A percentile compares a stretch with the other conserved stretches of the same genome.
phyloP scores from a whole-genome alignment of 2,888 invertebrate species.

The Priocnemis perturbator region DNA sequence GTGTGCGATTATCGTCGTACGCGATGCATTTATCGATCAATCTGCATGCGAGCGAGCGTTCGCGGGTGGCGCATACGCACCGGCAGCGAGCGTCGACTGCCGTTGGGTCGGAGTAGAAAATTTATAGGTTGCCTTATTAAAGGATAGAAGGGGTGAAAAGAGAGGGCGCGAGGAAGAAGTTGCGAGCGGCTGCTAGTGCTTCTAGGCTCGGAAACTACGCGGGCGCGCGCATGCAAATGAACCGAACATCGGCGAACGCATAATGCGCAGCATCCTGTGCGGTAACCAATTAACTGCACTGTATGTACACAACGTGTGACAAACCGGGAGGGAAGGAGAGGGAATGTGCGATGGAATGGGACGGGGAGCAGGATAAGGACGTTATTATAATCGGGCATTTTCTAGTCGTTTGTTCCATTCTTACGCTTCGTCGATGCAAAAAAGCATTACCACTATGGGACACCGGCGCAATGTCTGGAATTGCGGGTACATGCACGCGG shows the following conservation, averaged over 20 bases:
- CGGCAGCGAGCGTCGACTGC: too few relatives aligned
- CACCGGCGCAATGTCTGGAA: too few relatives aligned
- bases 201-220: neutral
- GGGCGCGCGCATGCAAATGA: neutral
- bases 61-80: neutral
- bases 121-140: constrained; percentile 21
- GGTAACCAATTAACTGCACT: constrained; percentile 4
- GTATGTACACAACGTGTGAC: constrained; percentile 1
- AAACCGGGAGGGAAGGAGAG: neutral
- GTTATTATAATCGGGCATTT: too few relatives aligned
- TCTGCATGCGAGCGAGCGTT: constrained; percentile 29
- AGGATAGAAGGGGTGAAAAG: constrained; percentile 9
- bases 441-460: too few relatives aligned
- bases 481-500: too few relatives aligned
- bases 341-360: neutral
- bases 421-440: too few relatives aligned
- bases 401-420: too few relatives aligned
- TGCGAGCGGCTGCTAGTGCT: neutral
- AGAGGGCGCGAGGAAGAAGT: constrained; percentile 1
- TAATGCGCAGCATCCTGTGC: constrained; percentile 11
- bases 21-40: constrained; percentile 32
- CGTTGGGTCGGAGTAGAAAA: constrained; percentile 3
- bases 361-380: neutral
- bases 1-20: constrained; percentile 23
- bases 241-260: neutral